Base-by-base conservation (phyloP, 2,797 vertebrate species). In the Rallus crepitans region DNA sequence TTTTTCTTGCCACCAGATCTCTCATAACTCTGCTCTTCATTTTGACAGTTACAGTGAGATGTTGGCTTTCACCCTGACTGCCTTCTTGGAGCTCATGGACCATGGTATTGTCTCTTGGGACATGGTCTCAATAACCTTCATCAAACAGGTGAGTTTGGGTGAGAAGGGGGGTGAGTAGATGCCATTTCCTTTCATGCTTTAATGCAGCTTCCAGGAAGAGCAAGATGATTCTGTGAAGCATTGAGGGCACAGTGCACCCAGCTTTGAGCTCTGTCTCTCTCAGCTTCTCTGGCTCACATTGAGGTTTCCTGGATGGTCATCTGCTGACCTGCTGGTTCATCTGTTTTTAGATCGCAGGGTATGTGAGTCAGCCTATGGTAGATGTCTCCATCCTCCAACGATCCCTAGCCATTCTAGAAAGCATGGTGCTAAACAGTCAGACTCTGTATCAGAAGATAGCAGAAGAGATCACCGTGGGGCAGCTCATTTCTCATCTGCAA, bases 71-170 rank as follows among this genome's bases (percentile, higher is more conserved):
- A 99, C 99, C 92, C 98, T 99, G 98, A 99, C 99, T 20, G 99
- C 99, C 92, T 99, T 99, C 97, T 98, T 99, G 97, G 99, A 99
- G 98, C 98, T 99, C 87, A 99, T 99, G 99, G 99, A 99, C 97
- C 99, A 99, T 6, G 99, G 99, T 82, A 99, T 99, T 28, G 98
- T 99, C 63, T 99, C 99, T 72, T 99, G 99, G 99, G 99, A 99
- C 97, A 98, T 99, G 96, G 99, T 99, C 95, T 99, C 99, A 12
- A 96, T 99, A 94, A 99, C 99, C 93, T 99, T 99, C 95, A 99
- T 99, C 97, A 99, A 99, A 97, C 99, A 99, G 99, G 99, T 99
- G 95, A 82, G 95, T 63, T 83, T 70, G 33, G n/a, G 27, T 39
- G 27, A 30, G 27, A 30, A 83, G 63, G 10, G 10, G 12, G 3